A percentile compares a stretch with the other conserved stretches of the same genome.
Evolutionary conservation across 2,113 vertebrate genomes (phyloP).

Genomic region (Platycercus adscitus): DNA sequence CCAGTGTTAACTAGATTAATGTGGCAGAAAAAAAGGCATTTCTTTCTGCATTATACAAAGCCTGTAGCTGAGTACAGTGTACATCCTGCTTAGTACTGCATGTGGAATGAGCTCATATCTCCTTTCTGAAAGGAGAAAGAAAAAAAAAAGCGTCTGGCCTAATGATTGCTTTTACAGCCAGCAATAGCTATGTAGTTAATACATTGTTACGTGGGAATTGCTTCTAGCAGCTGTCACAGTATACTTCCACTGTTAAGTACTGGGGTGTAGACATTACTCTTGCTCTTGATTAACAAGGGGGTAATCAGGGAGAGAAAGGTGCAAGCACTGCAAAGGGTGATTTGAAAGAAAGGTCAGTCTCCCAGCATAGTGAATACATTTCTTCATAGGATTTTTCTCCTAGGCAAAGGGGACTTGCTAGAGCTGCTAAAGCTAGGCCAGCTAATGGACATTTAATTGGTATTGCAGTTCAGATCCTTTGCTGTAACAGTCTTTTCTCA

Average conservation of each 20-base stretch:
- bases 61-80: background rate
- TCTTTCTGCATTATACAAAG: background rate
- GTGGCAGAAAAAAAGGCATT: background rate
- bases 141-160: background rate
- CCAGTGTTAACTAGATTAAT: constrained; percentile 31
- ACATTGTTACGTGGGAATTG: constrained; percentile 8
- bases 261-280: background rate
- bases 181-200: constrained; percentile 4
- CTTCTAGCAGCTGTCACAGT: constrained; percentile 17
- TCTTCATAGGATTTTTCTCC: background rate
- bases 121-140: background rate
- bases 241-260: background rate
- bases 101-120: constrained; percentile 26
- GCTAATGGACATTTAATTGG: background rate
- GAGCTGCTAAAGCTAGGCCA: background rate
- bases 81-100: background rate
- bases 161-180: constrained; percentile 36
- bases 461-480: background rate
- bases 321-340: background rate
- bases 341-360: background rate
- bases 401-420: background rate
- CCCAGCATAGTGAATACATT: background rate
- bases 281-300: constrained; percentile 10
- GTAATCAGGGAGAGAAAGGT: constrained; percentile 13
- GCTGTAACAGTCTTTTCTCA: background rate